Conservation (phyloP, 2,888 invertebrate genomes). For the Pimpla rufipes region DNA sequence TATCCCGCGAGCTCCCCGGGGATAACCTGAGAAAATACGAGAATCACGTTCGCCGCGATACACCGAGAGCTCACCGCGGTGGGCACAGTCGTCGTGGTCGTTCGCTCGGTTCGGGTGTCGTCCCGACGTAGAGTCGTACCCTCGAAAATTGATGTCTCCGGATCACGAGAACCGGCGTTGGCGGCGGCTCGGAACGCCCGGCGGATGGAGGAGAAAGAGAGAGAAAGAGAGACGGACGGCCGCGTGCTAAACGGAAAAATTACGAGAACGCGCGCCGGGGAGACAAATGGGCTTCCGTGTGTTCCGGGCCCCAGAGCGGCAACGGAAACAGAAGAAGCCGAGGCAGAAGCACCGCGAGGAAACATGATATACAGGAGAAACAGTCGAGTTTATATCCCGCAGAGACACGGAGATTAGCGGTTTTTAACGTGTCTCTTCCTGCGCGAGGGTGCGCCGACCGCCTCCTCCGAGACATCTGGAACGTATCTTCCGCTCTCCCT, state of each 20-base stretch:
- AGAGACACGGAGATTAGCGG: slow-evolving; percentile 80
- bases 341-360: slow-evolving; percentile 1
- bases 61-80: neutral
- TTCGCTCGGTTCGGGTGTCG: neutral
- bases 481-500: slow-evolving; percentile 73
- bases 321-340: slow-evolving; percentile 1
- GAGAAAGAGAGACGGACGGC: slow-evolving; percentile 14
- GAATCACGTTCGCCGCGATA: slow-evolving; percentile 47
- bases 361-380: slow-evolving; percentile 21
- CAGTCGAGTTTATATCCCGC: slow-evolving; percentile 60
- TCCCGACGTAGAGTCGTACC: slow-evolving; percentile 2
- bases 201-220: too few species aligned
- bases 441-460: slow-evolving; percentile 61
- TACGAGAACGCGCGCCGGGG: slow-evolving; percentile 59
- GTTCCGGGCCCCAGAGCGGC: slow-evolving; percentile 11
- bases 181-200: slow-evolving; percentile 35
- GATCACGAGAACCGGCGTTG: slow-evolving; percentile 75
- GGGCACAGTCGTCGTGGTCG: neutral
- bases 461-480: slow-evolving; percentile 76
- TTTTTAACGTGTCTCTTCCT: slow-evolving; percentile 81
- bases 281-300: slow-evolving; percentile 65
- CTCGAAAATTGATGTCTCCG: slow-evolving; percentile 76
- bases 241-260: slow-evolving; percentile 64
- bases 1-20: slow-evolving; percentile 67
- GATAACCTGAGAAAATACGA: slow-evolving; percentile 79